Conservation (phyloP, 2,113 vertebrate species). For the Crypturellus undulatus region DNA sequence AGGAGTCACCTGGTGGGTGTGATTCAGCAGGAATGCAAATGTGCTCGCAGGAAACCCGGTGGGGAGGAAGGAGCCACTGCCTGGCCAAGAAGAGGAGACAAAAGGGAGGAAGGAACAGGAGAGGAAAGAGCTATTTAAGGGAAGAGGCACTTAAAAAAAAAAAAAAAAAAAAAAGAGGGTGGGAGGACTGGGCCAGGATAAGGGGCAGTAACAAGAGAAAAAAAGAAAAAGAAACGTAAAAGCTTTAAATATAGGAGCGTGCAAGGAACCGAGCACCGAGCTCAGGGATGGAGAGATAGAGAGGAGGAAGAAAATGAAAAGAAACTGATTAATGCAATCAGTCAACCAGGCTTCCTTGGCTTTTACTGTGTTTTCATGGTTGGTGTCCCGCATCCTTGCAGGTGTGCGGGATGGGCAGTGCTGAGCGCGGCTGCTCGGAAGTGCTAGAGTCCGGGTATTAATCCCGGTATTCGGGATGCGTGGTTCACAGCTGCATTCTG, state of each 20-base stretch:
- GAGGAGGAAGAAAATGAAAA: not conserved
- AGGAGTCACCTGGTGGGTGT: slow-evolving; percentile 34
- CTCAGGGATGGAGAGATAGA: not conserved
- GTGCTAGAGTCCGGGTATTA: slow-evolving; percentile 46
- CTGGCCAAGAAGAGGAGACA: not conserved
- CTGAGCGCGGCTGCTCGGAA: slow-evolving; percentile 35
- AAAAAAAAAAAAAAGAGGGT: not conserved
- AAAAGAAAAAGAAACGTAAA: not conserved
- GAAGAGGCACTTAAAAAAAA: not conserved
- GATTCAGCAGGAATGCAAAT: slow-evolving; percentile 31
- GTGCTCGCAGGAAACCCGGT: not conserved
- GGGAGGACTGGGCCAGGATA: accelerated
- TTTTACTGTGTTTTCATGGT: not conserved
- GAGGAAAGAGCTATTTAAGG: not conserved
- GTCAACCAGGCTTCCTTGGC: not conserved
- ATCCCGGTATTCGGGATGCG: slow-evolving; percentile 63
- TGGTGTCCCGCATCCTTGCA: slow-evolving; percentile 7
- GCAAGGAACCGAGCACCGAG: not conserved
- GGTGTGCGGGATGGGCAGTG: slow-evolving; percentile 3
- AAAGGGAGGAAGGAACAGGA: not conserved
- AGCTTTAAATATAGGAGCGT: not conserved
- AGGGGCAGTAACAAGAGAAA: not conserved
- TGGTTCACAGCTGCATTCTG: slow-evolving; percentile 60
- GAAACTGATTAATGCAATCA: not conserved
- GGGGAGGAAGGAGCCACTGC: not conserved